Evolutionary conservation across 1,140 invertebrate genomes (phyloP).

Genomic region (Drosophila littoralis): DNA sequence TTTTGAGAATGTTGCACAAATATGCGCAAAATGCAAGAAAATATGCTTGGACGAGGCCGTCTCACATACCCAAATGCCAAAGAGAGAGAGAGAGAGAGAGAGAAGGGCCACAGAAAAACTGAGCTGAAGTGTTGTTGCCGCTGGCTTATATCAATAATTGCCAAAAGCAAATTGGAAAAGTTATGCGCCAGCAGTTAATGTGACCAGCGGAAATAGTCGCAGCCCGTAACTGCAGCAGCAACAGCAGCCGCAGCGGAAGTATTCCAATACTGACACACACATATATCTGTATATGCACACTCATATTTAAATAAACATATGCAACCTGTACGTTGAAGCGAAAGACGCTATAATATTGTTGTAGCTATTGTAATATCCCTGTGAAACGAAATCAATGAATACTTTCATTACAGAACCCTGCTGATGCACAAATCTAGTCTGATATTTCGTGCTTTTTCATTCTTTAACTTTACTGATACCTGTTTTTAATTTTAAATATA

Average conservation of each 20-base stretch:
- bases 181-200: conserved; percentile 82
- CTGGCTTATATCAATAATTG: conserved; percentile 82
- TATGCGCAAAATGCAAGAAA: conserved; percentile 79
- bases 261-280: conserved; percentile 17
- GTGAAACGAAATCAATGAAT: background rate
- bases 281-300: background rate
- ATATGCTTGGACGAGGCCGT: conserved; percentile 62
- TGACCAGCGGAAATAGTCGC: conserved; percentile 77
- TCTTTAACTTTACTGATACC: background rate
- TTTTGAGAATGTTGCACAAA: conserved; percentile 82
- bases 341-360: background rate
- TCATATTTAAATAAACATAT: conserved; percentile 4
- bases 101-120: conserved; percentile 49
- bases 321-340: background rate
- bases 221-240: conserved; percentile 54
- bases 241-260: conserved; percentile 56
- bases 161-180: conserved; percentile 84
- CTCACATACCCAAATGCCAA: conserved; percentile 39
- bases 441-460: no score
- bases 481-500: background rate
- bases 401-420: no score
- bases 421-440: no score
- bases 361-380: background rate
- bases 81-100: background rate
- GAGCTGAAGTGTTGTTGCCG: conserved; percentile 65